Percentiles rank a stretch among this genome's conserved stretches.
Evolutionary conservation across 2,113 vertebrate species (phyloP).

Genomic region (Callionymus lyra): DNA sequence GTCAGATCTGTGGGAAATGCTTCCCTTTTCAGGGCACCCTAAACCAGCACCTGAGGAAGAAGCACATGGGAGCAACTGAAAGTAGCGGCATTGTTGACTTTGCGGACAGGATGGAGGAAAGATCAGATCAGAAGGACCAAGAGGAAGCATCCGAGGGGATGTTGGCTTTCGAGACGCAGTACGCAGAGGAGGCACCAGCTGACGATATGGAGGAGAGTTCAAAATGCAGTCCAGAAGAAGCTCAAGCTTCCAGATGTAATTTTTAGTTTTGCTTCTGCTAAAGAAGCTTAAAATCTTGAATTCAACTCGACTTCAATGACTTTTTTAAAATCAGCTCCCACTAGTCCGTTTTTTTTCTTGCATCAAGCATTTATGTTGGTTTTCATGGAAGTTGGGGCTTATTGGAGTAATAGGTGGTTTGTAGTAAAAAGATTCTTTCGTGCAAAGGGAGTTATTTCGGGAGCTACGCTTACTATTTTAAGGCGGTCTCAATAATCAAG

Average conservation of each 20-base stretch:
- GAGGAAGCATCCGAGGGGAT: slow-evolving; percentile 77
- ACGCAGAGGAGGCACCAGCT: slow-evolving; percentile 58
- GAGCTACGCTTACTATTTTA: slow-evolving; percentile 59
- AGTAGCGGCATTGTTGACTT: slow-evolving; percentile 76
- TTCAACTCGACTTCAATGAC: slow-evolving; percentile 39
- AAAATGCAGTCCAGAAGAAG: slow-evolving; percentile 63
- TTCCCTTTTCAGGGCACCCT: slow-evolving; percentile 98
- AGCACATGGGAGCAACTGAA: slow-evolving; percentile 82
- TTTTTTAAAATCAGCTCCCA: slow-evolving; percentile 43
- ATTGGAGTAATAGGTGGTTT: slow-evolving; percentile 58
- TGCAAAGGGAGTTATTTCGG: slow-evolving; percentile 65
- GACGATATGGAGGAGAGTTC: slow-evolving; percentile 56
- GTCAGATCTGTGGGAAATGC: slow-evolving; percentile 97
- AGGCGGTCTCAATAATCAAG: slow-evolving; percentile 66
- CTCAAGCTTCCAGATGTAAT: slow-evolving; percentile 64
- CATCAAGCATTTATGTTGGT: slow-evolving; percentile 52
- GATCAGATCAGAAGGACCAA: slow-evolving; percentile 75
- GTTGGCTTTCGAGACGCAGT: slow-evolving; percentile 67
- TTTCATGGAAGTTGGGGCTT: slow-evolving; percentile 50
- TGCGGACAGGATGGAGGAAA: slow-evolving; percentile 79
- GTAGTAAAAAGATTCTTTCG: slow-evolving; percentile 56
- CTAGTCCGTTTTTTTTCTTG: slow-evolving; percentile 39
- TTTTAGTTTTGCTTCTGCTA: slow-evolving; percentile 59
- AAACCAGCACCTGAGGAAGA: slow-evolving; percentile 98
- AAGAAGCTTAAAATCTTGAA: slow-evolving; percentile 59